Evolutionary conservation across 1,140 invertebrate genomes (phyloP), one percentile per base, ranked within the genome.

Genomic region (Amyelois transitella): DNA sequence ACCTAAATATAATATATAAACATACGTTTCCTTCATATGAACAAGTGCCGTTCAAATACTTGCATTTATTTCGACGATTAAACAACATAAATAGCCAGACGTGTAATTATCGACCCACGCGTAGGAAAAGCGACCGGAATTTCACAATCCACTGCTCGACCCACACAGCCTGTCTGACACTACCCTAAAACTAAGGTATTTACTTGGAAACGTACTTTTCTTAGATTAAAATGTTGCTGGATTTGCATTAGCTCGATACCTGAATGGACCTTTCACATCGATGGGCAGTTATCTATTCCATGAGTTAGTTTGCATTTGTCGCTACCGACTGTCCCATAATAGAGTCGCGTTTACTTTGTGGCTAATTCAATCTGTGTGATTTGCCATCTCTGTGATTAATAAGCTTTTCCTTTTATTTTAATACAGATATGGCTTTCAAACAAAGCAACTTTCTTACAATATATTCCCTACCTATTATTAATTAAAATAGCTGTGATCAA

Each of bases 101-200:
- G 67, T 81, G 72, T 82, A 86, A 86, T 86, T 86, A 86, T 52
- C 69, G 18, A 62, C 82, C 82, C 67, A 86, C 82, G 77, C 75
- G 62, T 53, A 57, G 65, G 74, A 79, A 86, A 80, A 79, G 66
- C 75, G 58, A 55, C 63, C 60, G 58, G 50, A 69, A 72, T 86
- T 80, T 77, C 82, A 76, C 75, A 86, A 86, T 79, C 66, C 56
- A 43, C 51, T 48, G 53, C n/a, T 21, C 62, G 52, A 53, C 76
- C 76, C 64, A 75, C 77, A 64, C 64, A 44, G 38, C 55, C 62
- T 66, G 69, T 73, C 60, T 64, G 64, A 12, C 12, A 1, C 32
- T 38, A 38, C 32, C 32, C 32, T 38, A 38, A 38, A 38, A 38
- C 32, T 69, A 64, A 70, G 68, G 53, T 66, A 60, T 69, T 72